Conservation (phyloP, 2,113 vertebrate species). For the Larimichthys crocea region DNA sequence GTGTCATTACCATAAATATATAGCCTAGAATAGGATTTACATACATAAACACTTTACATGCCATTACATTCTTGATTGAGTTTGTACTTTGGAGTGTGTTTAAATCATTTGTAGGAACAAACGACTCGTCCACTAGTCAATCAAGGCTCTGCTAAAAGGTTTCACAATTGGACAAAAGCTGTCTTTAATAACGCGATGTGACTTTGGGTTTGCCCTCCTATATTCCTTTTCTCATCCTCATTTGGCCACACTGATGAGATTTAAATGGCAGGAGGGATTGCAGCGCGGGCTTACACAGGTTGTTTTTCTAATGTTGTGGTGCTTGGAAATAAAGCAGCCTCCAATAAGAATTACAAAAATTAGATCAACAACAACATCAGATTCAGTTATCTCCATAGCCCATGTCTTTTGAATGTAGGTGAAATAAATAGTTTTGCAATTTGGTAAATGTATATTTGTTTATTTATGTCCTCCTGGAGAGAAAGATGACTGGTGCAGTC, state of each 20-base stretch:
- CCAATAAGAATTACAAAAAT: neutral
- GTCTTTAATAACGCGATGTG: slow-evolving; percentile 5
- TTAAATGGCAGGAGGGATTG: neutral
- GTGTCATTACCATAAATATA: slow-evolving; percentile 78
- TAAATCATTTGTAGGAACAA: slow-evolving; percentile 61
- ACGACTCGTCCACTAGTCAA: slow-evolving; percentile 22
- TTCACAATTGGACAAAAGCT: slow-evolving; percentile 44
- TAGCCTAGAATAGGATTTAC: slow-evolving; percentile 76
- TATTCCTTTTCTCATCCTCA: neutral
- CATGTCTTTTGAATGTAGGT: neutral
- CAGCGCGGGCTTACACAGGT: neutral
- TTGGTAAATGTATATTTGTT: neutral
- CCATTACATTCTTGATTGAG: slow-evolving; percentile 74
- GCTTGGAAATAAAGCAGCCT: neutral
- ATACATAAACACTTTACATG: slow-evolving; percentile 77
- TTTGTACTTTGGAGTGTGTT: slow-evolving; percentile 68
- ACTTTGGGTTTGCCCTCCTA: neutral
- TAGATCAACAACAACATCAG: neutral
- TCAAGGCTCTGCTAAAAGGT: slow-evolving; percentile 43
- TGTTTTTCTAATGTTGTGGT: neutral
- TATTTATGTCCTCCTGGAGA: neutral
- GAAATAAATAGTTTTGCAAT: neutral
- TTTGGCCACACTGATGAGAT: neutral
- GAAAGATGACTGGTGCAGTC: neutral
- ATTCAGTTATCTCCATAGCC: neutral